Evolutionary conservation across 2,113 vertebrate species (phyloP).

Genomic region (Phalacrocorax carbo): DNA sequence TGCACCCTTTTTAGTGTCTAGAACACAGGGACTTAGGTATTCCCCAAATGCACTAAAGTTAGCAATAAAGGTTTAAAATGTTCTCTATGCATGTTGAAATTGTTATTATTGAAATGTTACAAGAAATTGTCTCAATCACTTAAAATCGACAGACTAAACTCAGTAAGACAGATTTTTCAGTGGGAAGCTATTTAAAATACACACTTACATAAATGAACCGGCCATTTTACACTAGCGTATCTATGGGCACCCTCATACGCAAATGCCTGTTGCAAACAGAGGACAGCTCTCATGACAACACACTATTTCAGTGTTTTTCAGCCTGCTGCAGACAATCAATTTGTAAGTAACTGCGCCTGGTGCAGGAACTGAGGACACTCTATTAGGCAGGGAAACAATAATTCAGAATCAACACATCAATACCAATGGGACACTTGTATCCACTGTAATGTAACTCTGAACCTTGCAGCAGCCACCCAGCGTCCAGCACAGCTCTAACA

Average conservation of each 20-base stretch:
- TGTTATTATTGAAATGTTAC: not conserved
- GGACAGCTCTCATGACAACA: not conserved
- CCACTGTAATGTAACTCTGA: not conserved
- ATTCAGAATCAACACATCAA: constrained; percentile 7
- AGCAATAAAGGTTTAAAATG: not conserved
- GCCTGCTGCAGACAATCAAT: not conserved
- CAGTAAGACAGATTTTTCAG: not conserved
- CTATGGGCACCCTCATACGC: not conserved
- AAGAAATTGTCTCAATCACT: not conserved
- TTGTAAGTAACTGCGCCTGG: not conserved
- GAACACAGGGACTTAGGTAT: not conserved
- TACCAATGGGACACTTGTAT: not conserved
- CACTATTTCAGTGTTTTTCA: not conserved
- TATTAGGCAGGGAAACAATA: not conserved
- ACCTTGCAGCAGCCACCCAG: not conserved
- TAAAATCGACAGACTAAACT: not conserved
- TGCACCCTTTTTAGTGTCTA: not conserved
- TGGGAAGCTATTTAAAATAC: not conserved
- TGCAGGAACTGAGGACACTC: not conserved
- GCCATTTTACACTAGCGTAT: not conserved
- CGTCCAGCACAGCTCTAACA: not conserved
- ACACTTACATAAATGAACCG: accelerated
- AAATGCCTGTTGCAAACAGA: not conserved
- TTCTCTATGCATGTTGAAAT: not conserved
- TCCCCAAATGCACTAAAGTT: not conserved